A percentile compares a stretch with the other conserved stretches of the same genome.
Evolutionary conservation across 2,888 invertebrate species (phyloP).

Genomic region (Megastigmus dorsalis): DNA sequence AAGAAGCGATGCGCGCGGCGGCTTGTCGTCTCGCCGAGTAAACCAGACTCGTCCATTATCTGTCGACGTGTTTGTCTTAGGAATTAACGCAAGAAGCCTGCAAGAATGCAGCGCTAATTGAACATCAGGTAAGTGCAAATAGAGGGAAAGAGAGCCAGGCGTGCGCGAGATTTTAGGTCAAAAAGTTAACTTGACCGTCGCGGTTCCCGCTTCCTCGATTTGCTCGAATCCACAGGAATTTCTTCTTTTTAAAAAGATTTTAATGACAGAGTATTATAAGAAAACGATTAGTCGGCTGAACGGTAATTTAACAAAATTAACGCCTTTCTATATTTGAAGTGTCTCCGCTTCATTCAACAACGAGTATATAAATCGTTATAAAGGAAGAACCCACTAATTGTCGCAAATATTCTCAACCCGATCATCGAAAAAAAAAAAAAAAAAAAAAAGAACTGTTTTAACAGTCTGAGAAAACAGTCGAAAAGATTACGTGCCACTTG

Average conservation of each 20-base stretch:
- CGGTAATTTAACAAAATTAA: too few species aligned
- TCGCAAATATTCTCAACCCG: not conserved
- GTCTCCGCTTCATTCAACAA: too few species aligned
- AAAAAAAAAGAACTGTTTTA: not conserved
- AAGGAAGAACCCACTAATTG: too few species aligned
- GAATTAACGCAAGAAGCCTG: conserved; percentile 31
- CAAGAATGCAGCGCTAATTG: conserved; percentile 39
- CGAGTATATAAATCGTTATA: too few species aligned
- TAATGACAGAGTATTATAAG: too few species aligned
- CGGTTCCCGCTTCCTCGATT: too few species aligned
- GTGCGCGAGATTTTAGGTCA: not conserved
- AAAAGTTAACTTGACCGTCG: not conserved
- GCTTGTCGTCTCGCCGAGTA: not conserved
- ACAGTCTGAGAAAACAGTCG: not conserved
- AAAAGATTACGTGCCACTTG: too few species aligned
- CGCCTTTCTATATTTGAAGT: too few species aligned
- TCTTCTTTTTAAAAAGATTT: too few species aligned
- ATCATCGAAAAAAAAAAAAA: not conserved
- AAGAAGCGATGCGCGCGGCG: too few species aligned
- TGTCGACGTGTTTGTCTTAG: conserved; percentile 23
- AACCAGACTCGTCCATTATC: conserved; percentile 44
- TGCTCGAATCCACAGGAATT: too few species aligned
- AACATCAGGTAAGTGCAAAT: conserved; percentile 21
- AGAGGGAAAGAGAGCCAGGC: not conserved
- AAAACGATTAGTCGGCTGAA: not conserved